Evolutionary conservation across 2,113 vertebrate species (phyloP).

Genomic region (Cyprinodon tularosa): DNA sequence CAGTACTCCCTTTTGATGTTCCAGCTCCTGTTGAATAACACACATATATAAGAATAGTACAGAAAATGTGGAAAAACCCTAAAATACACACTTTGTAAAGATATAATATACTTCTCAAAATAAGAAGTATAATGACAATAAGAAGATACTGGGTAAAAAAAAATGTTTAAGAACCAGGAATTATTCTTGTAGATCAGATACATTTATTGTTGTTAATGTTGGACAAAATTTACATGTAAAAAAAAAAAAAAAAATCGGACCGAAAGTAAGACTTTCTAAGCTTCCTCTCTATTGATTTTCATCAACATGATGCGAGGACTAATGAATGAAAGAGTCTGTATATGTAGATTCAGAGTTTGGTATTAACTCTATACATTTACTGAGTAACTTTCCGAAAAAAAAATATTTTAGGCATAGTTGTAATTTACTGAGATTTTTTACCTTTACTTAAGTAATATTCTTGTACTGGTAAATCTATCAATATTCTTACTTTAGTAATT

Average conservation of each 20-base stretch:
- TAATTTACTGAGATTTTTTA: too few species aligned
- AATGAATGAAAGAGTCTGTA: not conserved
- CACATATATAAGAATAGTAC: not conserved
- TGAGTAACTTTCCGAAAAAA: too few species aligned
- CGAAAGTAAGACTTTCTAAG: not conserved
- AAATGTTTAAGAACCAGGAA: not conserved
- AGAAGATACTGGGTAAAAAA: not conserved
- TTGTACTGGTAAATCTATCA: too few species aligned
- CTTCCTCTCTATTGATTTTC: not conserved
- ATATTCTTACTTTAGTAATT: too few species aligned
- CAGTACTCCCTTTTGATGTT: slow-evolving; percentile 89
- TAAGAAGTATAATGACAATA: not conserved
- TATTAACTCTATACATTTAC: too few species aligned
- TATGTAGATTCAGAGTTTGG: not conserved
- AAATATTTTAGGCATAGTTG: too few species aligned
- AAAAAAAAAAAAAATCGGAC: not conserved
- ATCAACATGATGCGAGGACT: not conserved
- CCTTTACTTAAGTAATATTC: too few species aligned
- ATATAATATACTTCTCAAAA: not conserved
- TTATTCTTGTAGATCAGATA: not conserved
- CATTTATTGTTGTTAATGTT: not conserved
- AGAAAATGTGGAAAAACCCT: not conserved
- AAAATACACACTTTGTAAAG: too few species aligned
- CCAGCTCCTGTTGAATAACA: slow-evolving; percentile 83
- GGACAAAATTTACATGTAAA: not conserved